These are phyloP conservation scores for Pandemis cinnamomeana DNA, from an alignment of 2,888 invertebrate species.

Conservation along the genomic window DNA sequence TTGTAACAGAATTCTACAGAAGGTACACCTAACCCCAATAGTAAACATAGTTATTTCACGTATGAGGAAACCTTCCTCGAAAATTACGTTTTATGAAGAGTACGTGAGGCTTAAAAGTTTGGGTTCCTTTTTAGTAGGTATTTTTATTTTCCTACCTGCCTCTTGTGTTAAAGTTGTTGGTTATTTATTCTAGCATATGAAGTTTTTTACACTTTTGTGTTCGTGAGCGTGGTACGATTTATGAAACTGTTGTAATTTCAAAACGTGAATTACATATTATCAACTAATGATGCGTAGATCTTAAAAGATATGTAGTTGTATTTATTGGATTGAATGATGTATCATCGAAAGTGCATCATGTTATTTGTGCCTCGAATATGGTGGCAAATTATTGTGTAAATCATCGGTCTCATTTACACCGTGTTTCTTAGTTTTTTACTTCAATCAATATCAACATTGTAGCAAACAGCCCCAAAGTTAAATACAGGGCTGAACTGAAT, in stretches of 20 bases:
- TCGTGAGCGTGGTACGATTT: neutral
- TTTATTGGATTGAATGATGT: neutral
- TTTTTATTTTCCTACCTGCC: neutral
- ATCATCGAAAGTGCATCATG: neutral
- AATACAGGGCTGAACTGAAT: neutral
- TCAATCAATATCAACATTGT: neutral
- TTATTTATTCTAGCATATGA: neutral
- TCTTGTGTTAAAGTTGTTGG: neutral
- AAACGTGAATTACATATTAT: neutral
- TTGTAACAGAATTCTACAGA: neutral
- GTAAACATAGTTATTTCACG: constrained; percentile 1
- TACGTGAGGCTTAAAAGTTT: constrained; percentile 22
- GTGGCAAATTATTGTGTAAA: neutral
- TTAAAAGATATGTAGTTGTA: too few species aligned
- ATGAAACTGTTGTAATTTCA: neutral
- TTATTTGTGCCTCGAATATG: neutral
- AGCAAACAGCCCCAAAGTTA: neutral
- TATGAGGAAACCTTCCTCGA: constrained; percentile 6
- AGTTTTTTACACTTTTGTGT: neutral
- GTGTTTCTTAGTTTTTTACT: neutral
- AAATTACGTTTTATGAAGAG: constrained; percentile 16
- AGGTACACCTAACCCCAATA: neutral
- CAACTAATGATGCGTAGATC: too few species aligned
- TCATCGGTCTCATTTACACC: neutral
- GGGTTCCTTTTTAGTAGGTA: constrained; percentile 15